Evolutionary conservation across 2,888 invertebrate species (phyloP).

Genomic region (Acronicta aceris): DNA sequence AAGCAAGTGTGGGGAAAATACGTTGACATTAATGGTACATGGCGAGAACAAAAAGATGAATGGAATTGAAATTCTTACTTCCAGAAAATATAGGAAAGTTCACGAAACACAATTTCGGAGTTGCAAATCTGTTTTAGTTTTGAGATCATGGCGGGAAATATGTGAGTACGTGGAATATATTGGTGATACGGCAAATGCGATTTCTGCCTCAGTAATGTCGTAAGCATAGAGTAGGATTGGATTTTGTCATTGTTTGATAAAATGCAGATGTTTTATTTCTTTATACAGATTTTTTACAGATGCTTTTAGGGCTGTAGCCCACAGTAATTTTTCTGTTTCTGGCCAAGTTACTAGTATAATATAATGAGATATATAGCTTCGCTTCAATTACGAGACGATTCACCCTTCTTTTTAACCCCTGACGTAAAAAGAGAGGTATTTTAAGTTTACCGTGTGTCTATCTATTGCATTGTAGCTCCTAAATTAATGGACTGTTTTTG

Average conservation of each 20-base stretch:
- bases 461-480: too few relatives aligned
- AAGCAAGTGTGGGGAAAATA: constrained; percentile 45
- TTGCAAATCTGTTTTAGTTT: constrained; percentile 49
- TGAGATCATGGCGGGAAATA: constrained; percentile 16
- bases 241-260: not conserved
- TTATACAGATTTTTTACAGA: too few relatives aligned
- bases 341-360: too few relatives aligned
- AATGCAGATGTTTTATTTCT: too few relatives aligned
- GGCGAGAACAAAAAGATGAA: constrained; percentile 35
- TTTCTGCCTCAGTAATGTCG: constrained; percentile 6
- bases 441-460: too few relatives aligned
- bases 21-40: constrained; percentile 52
- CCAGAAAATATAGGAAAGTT: constrained; percentile 17
- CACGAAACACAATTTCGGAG: constrained; percentile 42
- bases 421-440: too few relatives aligned
- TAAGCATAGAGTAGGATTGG: not conserved
- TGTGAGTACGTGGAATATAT: constrained; percentile 3
- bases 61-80: constrained; percentile 49
- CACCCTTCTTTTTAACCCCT: too few relatives aligned
- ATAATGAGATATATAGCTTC: too few relatives aligned
- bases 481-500: too few relatives aligned
- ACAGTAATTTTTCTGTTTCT: too few relatives aligned
- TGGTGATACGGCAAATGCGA: constrained; percentile 13
- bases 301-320: too few relatives aligned
- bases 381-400: too few relatives aligned